Base-by-base conservation (phyloP, 2,113 vertebrate genomes). In the Furnarius figulus region DNA sequence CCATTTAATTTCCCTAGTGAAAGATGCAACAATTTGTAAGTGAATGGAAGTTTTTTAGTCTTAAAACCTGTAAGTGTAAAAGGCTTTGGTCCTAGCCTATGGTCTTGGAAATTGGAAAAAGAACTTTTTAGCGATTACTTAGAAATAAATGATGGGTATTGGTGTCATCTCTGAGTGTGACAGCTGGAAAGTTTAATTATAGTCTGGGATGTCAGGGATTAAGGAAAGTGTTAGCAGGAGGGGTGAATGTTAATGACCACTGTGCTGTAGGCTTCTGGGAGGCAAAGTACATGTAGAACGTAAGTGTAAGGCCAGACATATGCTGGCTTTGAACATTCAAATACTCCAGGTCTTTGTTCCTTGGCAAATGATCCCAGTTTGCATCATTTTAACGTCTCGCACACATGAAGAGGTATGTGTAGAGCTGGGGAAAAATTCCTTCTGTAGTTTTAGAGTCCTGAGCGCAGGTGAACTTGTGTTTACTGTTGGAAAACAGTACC, bases 151-250 rank as follows among this genome's bases (percentile, higher is more conserved):
- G 24, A 73, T 90, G 71, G 78, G 65, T 88, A 49, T 70, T 87
- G 78, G 93, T 72, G 87, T 81, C 81, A 90, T 93, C 87, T 95
- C 70, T 8, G 33, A 94, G 87, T 58, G 87, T 22, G 46, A 95
- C 98, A 98, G 97, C 97, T 98, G 98, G 95, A 94, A 97, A 95
- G 96, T 97, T 98, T 97, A 98, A 98, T 98, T 98, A 98, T 98
- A 98, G 98, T 53, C 95, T 96, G 76, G 94, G 90, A 97, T 93
- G 96, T 95, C 73, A 95, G 96, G 97, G 98, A 98, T 98, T 97
- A 97, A 81, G 93, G 74, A 67, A 97, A 96, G 92, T 97, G 96
- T 96, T 97, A 95, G 92, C 90, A 96, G 94, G 97, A 97, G 96
- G 96, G 91, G 85, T 89, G 89, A 92, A 80, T 92, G 96, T 94